Evolutionary conservation across 2,113 vertebrate species (phyloP).

Genomic region (Andinoacara biseriatus): DNA sequence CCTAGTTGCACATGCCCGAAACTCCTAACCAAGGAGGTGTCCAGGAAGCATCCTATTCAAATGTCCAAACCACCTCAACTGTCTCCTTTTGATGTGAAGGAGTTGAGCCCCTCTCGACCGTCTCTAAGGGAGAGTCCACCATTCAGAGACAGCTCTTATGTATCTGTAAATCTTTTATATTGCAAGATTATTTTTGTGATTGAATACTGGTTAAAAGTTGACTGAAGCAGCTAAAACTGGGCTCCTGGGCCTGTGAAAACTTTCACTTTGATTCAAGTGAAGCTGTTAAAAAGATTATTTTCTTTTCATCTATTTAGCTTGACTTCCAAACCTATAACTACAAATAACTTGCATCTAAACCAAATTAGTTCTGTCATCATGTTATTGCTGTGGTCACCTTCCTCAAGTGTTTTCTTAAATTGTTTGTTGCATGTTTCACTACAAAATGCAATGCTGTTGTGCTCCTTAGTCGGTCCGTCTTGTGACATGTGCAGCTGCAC

Average conservation of each 20-base stretch:
- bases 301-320: background rate
- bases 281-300: background rate
- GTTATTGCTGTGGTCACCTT: background rate
- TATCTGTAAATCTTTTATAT: too few relatives aligned
- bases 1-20: background rate
- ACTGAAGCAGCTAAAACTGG: too few relatives aligned
- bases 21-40: background rate
- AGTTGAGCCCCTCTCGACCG: background rate
- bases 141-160: too few relatives aligned
- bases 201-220: too few relatives aligned
- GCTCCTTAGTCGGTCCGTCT: background rate
- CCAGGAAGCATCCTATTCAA: background rate
- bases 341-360: background rate
- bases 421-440: background rate
- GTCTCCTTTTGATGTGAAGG: background rate
- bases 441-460: background rate
- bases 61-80: background rate
- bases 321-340: background rate
- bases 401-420: background rate
- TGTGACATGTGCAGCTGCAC: slow-evolving; percentile 19
- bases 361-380: background rate
- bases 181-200: too few relatives aligned
- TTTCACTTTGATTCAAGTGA: too few relatives aligned
- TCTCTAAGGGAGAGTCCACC: background rate
- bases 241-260: too few relatives aligned